Base-by-base conservation (phyloP, 2,888 invertebrate genomes). In the Melipona bicolor region DNA sequence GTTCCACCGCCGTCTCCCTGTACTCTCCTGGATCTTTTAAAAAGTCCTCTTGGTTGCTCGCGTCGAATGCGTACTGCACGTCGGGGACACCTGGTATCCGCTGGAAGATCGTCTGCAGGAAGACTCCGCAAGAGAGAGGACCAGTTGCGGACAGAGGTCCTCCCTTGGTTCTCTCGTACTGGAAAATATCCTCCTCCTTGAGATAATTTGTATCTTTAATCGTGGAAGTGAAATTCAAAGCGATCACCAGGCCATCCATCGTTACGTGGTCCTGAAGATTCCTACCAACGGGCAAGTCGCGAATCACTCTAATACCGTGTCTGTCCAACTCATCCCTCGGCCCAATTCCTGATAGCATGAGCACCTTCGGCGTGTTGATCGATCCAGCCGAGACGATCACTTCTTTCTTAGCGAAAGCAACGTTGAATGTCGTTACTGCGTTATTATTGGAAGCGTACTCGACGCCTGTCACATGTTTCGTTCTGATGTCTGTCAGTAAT, bases 61-160 rank as follows among this genome's bases (percentile, higher is more conserved):
- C 95, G 91, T 97, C 97, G 79, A 97, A 96, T 76, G 96, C 96
- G 88, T 95, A 96, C 92, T 97, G 97, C 27, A 97, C 95, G 90
- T 97, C 97, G 0, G 97, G 97, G 13, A 95, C 94, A 54, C 95
- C 93, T 9, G 84, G 88, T 6, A 94, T 94, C 27, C 92, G 87
- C 27, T 95, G 95, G 82, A 95, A 96, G 87, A 95, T 94, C 0
- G 97, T 96, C 92, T 96, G 96, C 0, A 96, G 95, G 89, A 97
- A 97, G 0, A 96, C 96, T 32, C 96, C 95, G 3, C 95, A 95
- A 84, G 95, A 95, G 0, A 97, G 90, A 0, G 96, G 94, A 0
- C 94, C 95, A 21, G 95, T 95, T 68, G 93, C 94, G 9, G 95
- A 93, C 61, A 96, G 89, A 0, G 95, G 93, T 0, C 96, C 97